phyloP scores from a whole-genome alignment of 1,140 invertebrate species.

The Solen grandis region DNA sequence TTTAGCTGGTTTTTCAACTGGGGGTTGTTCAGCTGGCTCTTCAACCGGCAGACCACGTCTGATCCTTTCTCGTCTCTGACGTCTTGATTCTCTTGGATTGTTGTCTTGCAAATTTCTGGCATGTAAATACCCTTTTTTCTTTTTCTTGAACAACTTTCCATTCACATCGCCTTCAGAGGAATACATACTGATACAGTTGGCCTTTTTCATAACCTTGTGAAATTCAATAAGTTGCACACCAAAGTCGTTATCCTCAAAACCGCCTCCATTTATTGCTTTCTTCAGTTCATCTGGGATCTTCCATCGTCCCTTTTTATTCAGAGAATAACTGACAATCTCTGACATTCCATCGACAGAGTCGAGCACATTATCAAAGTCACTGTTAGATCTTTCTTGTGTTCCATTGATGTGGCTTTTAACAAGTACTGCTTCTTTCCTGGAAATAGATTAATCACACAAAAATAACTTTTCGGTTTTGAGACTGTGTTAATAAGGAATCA shows the following conservation, averaged over 20 bases:
- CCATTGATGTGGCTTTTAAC: neutral
- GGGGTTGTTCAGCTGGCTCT: neutral
- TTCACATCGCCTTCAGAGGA: conserved; percentile 10
- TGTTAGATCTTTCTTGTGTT: neutral
- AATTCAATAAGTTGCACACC: conserved; percentile 37
- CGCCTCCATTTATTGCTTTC: neutral
- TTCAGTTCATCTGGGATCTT: conserved; percentile 16
- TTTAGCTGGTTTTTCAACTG: neutral
- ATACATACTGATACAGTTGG: conserved; percentile 30
- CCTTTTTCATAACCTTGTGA: conserved; percentile 8
- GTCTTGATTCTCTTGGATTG: neutral
- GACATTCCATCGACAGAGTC: neutral
- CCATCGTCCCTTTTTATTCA: conserved; percentile 52
- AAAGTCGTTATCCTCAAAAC: conserved; percentile 3
- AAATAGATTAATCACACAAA: neutral
- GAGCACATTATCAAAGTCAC: neutral
- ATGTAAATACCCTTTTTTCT: conserved; percentile 16
- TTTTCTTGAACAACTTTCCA: conserved; percentile 11
- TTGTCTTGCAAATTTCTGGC: conserved; percentile 10
- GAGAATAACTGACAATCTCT: conserved; percentile 32
- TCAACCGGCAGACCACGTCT: too few relatives aligned
- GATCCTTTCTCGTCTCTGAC: too few relatives aligned
- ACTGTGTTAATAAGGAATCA: neutral
- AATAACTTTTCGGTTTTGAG: too few relatives aligned
- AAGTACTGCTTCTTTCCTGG: neutral